Evolutionary conservation across 2,113 vertebrate genomes (phyloP), one percentile per base, ranked within the genome.

Genomic region (Panurus biarmicus): DNA sequence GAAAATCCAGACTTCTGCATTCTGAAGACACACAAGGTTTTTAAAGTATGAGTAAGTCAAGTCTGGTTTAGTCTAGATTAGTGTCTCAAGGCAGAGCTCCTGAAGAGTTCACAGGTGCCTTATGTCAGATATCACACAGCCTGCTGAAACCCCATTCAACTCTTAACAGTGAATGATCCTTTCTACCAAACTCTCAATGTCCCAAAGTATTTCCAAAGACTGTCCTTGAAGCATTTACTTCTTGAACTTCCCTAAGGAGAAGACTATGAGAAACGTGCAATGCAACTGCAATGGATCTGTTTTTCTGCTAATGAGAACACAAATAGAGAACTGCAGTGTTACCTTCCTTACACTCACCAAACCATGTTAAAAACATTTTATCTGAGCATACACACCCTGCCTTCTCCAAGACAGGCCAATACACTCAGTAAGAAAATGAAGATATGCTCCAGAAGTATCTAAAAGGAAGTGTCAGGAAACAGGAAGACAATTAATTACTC

Each of bases 201-300:
- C 53, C 44, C 24, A 79, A 81, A 85, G 45, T 8, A 11, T 72
- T 90, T 87, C 21, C 53, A 14, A 82, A 60, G 51, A 25, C 10
- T 33, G 12, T 35, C 40, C 48, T n/a, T 54, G 35, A 73, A 89
- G 21, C 5, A 56, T 3, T 13, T 48, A 14, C 7, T 84, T 60
- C 54, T 83, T 13, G 1, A 50, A 50, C 28, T 50, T 64, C 71
- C 62, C 26, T 48, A 36, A 56, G 16, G 25, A 89, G 28, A 3
- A 81, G 2, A 85, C 60, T 54, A 38, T 3, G 3, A 56, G 40
- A 91, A 62, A 84, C 19, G 22, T 3, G 26, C 10, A 71, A 15
- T 0, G 1, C 12, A 35, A 77, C 4, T 11, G 3, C 18, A 71
- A 45, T 0, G 0, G 20, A 17, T 83, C 54, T 19, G 10, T 3